A percentile compares a stretch with the other conserved stretches of the same genome.
Evolutionary conservation across 2,113 vertebrate genomes (phyloP).

Genomic region (Hiodon tergisus): DNA sequence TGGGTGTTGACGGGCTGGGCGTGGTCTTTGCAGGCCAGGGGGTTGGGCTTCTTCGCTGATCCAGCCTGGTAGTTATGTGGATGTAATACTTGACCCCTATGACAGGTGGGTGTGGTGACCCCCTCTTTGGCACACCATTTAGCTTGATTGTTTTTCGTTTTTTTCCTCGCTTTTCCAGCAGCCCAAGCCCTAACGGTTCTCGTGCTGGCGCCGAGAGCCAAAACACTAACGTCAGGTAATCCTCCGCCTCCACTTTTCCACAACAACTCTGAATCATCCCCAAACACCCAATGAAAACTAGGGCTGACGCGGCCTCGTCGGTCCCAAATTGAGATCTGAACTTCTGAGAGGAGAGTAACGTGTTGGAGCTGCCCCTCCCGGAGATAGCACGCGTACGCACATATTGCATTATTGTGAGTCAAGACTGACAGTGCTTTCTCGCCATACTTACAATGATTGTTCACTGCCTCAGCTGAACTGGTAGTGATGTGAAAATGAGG

Average conservation of each 20-base stretch:
- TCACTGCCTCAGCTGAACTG: too few species aligned
- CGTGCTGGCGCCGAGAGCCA: slow-evolving; percentile 60
- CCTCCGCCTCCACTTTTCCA: not conserved
- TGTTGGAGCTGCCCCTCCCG: too few species aligned
- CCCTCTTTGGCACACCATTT: not conserved
- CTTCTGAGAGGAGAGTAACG: too few species aligned
- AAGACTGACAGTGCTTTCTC: too few species aligned
- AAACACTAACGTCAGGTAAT: slow-evolving; percentile 68
- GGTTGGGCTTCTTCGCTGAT: not conserved
- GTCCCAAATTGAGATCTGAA: too few species aligned
- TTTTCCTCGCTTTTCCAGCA: slow-evolving; percentile 33
- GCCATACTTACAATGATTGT: too few species aligned
- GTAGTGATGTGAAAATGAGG: too few species aligned
- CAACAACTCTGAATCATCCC: not conserved
- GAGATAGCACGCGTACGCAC: too few species aligned
- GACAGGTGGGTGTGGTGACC: slow-evolving; percentile 1
- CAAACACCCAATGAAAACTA: too few species aligned
- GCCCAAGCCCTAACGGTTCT: slow-evolving; percentile 63
- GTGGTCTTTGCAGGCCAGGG: not conserved
- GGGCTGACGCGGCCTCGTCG: too few species aligned
- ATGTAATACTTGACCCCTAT: not conserved
- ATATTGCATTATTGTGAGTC: too few species aligned
- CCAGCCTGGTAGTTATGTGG: not conserved
- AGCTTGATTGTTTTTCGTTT: not conserved
- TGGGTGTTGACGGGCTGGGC: not conserved